Evolutionary conservation across 2,797 vertebrate species (phyloP).

Genomic region (Scyliorhinus canicula): DNA sequence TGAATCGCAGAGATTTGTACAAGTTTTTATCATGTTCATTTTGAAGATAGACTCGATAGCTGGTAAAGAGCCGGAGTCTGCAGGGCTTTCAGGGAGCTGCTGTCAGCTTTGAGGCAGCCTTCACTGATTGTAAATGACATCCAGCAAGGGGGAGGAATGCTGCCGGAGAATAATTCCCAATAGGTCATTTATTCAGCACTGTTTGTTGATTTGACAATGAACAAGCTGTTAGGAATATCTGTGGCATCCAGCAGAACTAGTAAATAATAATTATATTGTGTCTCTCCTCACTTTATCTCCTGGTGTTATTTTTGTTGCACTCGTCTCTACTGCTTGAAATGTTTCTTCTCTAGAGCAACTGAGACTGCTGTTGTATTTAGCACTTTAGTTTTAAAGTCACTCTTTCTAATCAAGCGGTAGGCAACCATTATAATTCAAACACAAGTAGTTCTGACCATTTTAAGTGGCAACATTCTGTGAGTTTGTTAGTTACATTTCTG

Average conservation of each 20-base stretch:
- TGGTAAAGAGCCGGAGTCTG: slow-evolving; percentile 40
- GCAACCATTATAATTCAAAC: slow-evolving; percentile 33
- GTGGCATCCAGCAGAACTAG: slow-evolving; percentile 38
- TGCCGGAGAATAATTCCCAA: slow-evolving; percentile 45
- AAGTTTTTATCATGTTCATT: slow-evolving; percentile 12
- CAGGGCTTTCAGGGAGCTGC: slow-evolving; percentile 34
- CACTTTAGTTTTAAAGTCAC: not conserved
- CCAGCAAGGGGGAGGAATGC: slow-evolving; percentile 44
- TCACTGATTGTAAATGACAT: slow-evolving; percentile 44
- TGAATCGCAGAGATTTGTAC: not conserved
- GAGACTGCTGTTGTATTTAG: slow-evolving; percentile 24
- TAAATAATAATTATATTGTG: slow-evolving; percentile 43
- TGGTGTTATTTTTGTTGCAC: slow-evolving; percentile 35
- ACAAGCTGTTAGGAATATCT: slow-evolving; percentile 47
- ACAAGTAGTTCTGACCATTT: slow-evolving; percentile 23
- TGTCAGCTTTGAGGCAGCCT: slow-evolving; percentile 43
- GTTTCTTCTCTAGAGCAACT: slow-evolving; percentile 23
- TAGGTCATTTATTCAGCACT: slow-evolving; percentile 48
- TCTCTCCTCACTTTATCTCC: slow-evolving; percentile 40
- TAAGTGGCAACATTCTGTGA: slow-evolving; percentile 33
- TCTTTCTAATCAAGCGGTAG: slow-evolving; percentile 29
- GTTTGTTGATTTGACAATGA: slow-evolving; percentile 47
- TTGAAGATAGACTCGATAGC: slow-evolving; percentile 31
- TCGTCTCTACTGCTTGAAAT: not conserved
- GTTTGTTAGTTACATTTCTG: slow-evolving; percentile 32